Evolutionary conservation across 2,797 vertebrate species (phyloP), one percentile per base, ranked within the genome.

Genomic region (Pterois miles): DNA sequence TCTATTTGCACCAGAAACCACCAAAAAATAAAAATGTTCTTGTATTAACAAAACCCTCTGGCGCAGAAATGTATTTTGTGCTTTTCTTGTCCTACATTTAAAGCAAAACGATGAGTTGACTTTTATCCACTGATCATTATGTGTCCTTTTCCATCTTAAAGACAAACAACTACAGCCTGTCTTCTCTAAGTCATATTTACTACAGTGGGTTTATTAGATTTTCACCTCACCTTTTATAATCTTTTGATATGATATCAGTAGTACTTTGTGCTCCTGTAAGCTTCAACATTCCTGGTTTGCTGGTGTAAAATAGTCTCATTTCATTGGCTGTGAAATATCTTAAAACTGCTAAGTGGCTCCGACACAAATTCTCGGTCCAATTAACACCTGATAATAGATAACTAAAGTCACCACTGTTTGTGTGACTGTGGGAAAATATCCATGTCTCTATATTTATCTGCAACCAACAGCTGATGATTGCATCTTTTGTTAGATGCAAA

Each of bases 331-430:
- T 53, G 50, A 58, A 34, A n/a, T 88, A 73, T 80, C 83, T 85
- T 62, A 18, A 13, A 3, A 38, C 53, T 69, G 50, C 84, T 80
- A 69, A 78, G 64, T 54, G 63, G 33, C 74, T 80, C 56, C 12
- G 43, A 50, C 59, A 52, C 50, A 70, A 74, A 27, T 74, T 76
- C 58, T 78, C 58, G 48, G 62, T 50, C 40, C 85, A 84, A 88
- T 83, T 83, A 89, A 73, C 62, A 57, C 56, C 78, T 73, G 81
- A 89, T 89, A 90, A 80, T 62, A 73, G 75, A 83, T 83, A 89
- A 88, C 86, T 83, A 85, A 82, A 82, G 76, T 74, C 54, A 63
- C 66, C 56, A 74, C 71, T 88, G 76, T 88, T 80, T 72, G 67
- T 82, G 77, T 84, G 67, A 86, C 83, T 75, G 34, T 54, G 27